phyloP scores from a whole-genome alignment of 1,140 invertebrate genomes.

The Mizuhopecten yessoensis region DNA sequence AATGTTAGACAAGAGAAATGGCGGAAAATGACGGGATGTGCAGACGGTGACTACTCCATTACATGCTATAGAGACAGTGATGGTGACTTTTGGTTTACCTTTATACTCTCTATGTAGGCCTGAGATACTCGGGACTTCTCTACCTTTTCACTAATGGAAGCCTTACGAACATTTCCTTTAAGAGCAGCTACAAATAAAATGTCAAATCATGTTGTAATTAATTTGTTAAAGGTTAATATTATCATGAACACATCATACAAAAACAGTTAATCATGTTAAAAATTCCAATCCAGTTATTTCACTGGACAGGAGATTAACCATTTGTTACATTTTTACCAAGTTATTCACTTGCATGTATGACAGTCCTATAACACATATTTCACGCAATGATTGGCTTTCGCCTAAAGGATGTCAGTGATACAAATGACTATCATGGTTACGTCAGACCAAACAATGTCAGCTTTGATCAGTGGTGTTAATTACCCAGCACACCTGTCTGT shows the following conservation, averaged over 20 bases:
- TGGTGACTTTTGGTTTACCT: slow-evolving; percentile 63
- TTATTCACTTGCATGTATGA: not conserved
- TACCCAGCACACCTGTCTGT: not conserved
- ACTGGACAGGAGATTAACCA: not conserved
- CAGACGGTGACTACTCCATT: slow-evolving; percentile 18
- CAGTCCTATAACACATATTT: not conserved
- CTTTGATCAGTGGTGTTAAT: not conserved
- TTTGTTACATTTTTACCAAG: not conserved
- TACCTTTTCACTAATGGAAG: slow-evolving; percentile 76
- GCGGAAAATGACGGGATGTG: not conserved
- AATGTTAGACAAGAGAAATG: not conserved
- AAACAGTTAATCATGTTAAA: not conserved
- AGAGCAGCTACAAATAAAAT: slow-evolving; percentile 68
- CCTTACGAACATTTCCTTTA: slow-evolving; percentile 74
- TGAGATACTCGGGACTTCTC: slow-evolving; percentile 74
- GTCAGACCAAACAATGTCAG: too few relatives aligned
- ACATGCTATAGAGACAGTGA: slow-evolving; percentile 47
- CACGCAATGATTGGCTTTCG: not conserved
- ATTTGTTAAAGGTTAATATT: not conserved
- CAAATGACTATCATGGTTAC: not conserved
- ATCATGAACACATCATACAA: not conserved
- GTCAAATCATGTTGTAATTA: slow-evolving; percentile 36
- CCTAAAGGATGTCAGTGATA: not conserved
- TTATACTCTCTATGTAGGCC: slow-evolving; percentile 71
- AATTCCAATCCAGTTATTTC: not conserved